Conservation (phyloP, 2,888 invertebrate genomes). For the Chirona hameri region DNA sequence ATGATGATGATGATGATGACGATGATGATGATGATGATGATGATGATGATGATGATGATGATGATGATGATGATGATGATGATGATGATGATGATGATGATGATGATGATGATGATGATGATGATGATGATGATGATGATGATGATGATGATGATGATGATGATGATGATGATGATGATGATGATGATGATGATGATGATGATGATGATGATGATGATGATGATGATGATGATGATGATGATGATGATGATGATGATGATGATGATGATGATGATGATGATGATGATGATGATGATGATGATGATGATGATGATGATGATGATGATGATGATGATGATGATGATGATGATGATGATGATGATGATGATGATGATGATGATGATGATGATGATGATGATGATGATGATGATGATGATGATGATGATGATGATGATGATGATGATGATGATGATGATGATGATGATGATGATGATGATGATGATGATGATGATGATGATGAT, state of each 20-base stretch:
- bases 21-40: conserved; percentile 30
- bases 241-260: too few species aligned
- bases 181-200: conserved; percentile 32
- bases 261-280: too few species aligned
- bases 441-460: conserved; percentile 6
- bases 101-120: conserved; percentile 31
- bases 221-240: conserved; percentile 23
- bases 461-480: conserved; percentile 23
- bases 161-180: conserved; percentile 32
- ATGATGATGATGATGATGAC: too few species aligned
- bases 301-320: conserved; percentile 32
- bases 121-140: too few species aligned
- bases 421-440: too few species aligned
- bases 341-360: conserved; percentile 32
- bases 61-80: conserved; percentile 32
- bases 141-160: too few species aligned
- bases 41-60: conserved; percentile 32
- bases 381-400: too few species aligned
- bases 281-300: conserved; percentile 32
- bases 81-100: conserved; percentile 32
- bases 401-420: too few species aligned
- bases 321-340: conserved; percentile 32
- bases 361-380: conserved; percentile 31
- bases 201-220: conserved; percentile 26
- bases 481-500: conserved; percentile 28